Percentiles rank a stretch among this genome's conserved stretches.
These are phyloP conservation scores for Spodoptera litura DNA, from an alignment of 1,140 invertebrate genomes.

Conservation along the genomic window DNA sequence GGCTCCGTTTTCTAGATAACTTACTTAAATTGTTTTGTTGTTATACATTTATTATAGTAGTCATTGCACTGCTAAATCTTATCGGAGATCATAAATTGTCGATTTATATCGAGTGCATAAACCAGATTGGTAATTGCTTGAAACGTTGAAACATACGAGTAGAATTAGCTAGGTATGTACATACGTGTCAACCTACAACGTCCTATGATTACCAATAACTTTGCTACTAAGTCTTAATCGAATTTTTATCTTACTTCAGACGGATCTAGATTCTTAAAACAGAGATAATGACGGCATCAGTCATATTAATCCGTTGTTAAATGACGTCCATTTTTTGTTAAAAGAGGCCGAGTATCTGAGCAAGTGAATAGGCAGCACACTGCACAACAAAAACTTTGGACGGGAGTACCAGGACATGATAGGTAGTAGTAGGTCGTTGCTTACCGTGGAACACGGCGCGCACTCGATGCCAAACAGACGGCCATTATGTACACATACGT, in stretches of 20 bases:
- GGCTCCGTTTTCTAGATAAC: not conserved
- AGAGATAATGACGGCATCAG: not conserved
- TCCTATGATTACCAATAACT: no score
- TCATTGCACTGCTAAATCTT: not conserved
- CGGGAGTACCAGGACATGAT: slow-evolving; percentile 31
- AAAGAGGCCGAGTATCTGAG: slow-evolving; percentile 2
- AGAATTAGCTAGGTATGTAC: no score
- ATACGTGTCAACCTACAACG: no score
- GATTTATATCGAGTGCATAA: not conserved
- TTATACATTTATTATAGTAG: slow-evolving; percentile 4
- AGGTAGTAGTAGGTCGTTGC: slow-evolving; percentile 27
- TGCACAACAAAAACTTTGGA: slow-evolving; percentile 19
- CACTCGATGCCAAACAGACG: slow-evolving; percentile 37
- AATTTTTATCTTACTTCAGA: no score
- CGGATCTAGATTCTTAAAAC: not conserved
- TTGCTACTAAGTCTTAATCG: no score
- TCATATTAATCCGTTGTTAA: slow-evolving; percentile 1
- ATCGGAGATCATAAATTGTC: slow-evolving; percentile 7
- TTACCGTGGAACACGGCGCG: slow-evolving; percentile 9
- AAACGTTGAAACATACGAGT: no score
- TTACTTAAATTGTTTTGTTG: slow-evolving; percentile 22
- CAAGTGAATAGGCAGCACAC: not conserved
- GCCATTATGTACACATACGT: slow-evolving; percentile 37
- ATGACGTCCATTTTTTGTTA: not conserved
- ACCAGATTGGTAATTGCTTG: no score